These are phyloP conservation scores for Amblyjoppa fuscipennis DNA, from an alignment of 2,888 invertebrate species.

Conservation along the genomic window DNA sequence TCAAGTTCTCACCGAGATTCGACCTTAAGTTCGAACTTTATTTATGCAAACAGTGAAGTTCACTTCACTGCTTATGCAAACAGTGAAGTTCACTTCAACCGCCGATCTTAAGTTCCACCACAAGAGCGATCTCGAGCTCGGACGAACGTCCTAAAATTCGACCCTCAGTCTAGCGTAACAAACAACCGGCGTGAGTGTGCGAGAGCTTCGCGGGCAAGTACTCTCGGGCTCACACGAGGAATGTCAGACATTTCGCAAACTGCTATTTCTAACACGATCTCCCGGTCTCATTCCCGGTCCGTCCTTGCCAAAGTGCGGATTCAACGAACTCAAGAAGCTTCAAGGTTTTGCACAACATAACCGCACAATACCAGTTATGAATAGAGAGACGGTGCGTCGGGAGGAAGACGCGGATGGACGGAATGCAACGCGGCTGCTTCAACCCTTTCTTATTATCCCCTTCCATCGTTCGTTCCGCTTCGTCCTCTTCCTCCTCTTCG, in stretches of 20 bases:
- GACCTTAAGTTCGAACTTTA: too few species aligned
- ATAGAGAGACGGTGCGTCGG: constrained; percentile 16
- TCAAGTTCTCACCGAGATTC: too few species aligned
- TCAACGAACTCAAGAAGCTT: constrained; percentile 52
- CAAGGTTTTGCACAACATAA: constrained; percentile 36
- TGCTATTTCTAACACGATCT: neutral
- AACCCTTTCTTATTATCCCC: constrained; percentile 42
- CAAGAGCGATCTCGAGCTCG: too few species aligned
- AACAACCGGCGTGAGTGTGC: neutral
- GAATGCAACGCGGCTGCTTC: constrained; percentile 30
- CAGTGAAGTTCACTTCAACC: too few species aligned
- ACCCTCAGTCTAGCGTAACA: neutral
- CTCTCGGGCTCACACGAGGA: constrained; percentile 33
- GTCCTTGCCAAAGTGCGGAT: constrained; percentile 32
- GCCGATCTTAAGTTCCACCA: too few species aligned
- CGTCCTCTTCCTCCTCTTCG: constrained; percentile 24
- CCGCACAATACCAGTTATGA: constrained; percentile 43
- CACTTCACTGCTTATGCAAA: too few species aligned
- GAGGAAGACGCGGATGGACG: constrained; percentile 31
- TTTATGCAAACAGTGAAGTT: too few species aligned
- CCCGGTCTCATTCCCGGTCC: constrained; percentile 17
- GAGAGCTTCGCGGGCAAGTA: constrained; percentile 12
- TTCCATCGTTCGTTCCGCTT: constrained; percentile 23
- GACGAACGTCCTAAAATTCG: neutral
- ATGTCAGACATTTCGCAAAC: constrained; percentile 33